phyloP scores from a whole-genome alignment of 2,797 vertebrate species.

The Rousettus madagascariensis region DNA sequence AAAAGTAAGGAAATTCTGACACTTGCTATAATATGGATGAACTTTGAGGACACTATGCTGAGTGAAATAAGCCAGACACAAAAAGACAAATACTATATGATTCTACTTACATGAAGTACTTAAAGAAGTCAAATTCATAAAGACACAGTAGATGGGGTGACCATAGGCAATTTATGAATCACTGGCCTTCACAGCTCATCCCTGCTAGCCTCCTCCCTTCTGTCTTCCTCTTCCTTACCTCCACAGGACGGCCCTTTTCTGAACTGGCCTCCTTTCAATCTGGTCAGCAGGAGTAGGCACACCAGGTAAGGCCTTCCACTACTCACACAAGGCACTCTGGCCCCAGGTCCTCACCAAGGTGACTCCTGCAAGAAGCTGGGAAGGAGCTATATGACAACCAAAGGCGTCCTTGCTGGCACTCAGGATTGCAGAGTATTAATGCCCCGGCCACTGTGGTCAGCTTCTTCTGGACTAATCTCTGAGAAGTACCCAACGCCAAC shows the following conservation, averaged over 20 bases:
- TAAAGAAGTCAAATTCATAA: not conserved
- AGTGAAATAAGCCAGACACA: not conserved
- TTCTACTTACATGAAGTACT: not conserved
- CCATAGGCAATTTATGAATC: not conserved
- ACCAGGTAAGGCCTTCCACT: not conserved
- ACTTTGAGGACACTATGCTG: not conserved
- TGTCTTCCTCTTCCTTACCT: not conserved
- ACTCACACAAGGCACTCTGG: not conserved
- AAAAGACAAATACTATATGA: not conserved
- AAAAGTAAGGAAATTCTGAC: not conserved
- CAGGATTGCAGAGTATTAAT: not conserved
- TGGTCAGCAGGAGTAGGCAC: not conserved
- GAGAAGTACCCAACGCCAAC: not conserved
- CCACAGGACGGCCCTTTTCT: not conserved
- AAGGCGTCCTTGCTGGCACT: not conserved
- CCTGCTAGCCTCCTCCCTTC: no score
- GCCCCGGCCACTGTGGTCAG: not conserved
- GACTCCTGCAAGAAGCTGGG: not conserved
- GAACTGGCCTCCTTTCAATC: not conserved
- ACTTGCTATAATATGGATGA: not conserved
- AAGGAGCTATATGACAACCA: not conserved
- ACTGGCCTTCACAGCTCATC: not conserved
- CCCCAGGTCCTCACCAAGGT: not conserved
- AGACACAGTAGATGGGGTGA: not conserved
- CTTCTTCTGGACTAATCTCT: not conserved